A percentile compares a stretch with the other conserved stretches of the same genome.
Conservation (phyloP, 2,113 vertebrate genomes). For the Cichladusa arquata region DNA sequence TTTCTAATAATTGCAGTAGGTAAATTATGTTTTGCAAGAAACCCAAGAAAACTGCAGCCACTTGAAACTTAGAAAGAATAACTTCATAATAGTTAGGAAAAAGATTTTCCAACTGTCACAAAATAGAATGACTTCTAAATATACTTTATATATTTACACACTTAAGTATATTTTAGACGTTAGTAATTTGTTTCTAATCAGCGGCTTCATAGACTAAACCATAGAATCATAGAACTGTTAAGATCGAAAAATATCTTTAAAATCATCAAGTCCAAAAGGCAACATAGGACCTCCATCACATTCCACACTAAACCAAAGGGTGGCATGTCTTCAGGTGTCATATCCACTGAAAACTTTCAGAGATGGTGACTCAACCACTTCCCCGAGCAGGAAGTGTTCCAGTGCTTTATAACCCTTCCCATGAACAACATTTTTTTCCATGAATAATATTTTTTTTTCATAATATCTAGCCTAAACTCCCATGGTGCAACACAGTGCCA, state of each 20-base stretch:
- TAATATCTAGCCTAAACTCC: background rate
- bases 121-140: background rate
- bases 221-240: too few relatives aligned
- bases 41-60: background rate
- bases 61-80: background rate
- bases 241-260: background rate
- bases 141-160: background rate
- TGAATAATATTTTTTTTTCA: background rate
- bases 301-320: background rate
- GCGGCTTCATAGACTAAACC: background rate
- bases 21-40: background rate
- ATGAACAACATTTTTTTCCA: background rate
- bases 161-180: background rate
- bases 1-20: background rate
- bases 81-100: background rate
- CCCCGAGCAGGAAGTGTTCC: background rate
- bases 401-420: background rate
- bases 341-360: background rate
- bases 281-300: background rate
- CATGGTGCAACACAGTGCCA: background rate
- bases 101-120: background rate
- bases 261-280: background rate
- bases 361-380: background rate
- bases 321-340: background rate
- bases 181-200: background rate